Percentiles rank a stretch among this genome's conserved stretches.
phyloP scores from a whole-genome alignment of 2,113 vertebrate genomes.

The Charina bottae region DNA sequence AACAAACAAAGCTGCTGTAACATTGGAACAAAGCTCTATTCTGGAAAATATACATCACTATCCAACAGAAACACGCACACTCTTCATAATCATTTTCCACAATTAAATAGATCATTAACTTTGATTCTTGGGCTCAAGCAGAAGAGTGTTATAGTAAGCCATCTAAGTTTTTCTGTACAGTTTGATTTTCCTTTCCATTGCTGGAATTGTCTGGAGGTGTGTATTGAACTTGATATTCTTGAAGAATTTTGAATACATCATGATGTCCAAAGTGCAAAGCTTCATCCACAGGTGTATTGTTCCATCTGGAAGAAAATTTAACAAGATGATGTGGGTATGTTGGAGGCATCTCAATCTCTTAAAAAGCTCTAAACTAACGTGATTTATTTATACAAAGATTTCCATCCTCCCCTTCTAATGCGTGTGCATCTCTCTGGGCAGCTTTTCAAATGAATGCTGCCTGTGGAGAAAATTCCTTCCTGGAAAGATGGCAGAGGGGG shows the following conservation, averaged over 20 bases:
- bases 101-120: constrained; percentile 71
- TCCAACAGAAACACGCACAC: constrained; percentile 78
- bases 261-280: constrained; percentile 98
- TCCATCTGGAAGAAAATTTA: constrained; percentile 82
- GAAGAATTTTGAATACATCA: constrained; percentile 94
- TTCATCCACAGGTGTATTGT: constrained; percentile 97
- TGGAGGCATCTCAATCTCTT: background rate
- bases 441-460: background rate
- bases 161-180: constrained; percentile 92
- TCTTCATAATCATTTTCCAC: constrained; percentile 76
- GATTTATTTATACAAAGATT: background rate
- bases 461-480: background rate
- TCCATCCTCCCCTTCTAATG: background rate
- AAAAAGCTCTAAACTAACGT: background rate
- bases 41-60: constrained; percentile 78
- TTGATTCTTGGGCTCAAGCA: constrained; percentile 63
- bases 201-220: constrained; percentile 81
- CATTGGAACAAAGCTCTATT: constrained; percentile 77
- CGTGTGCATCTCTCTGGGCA: background rate
- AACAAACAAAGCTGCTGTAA: constrained; percentile 74
- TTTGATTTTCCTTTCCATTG: constrained; percentile 80
- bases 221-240: constrained; percentile 92
- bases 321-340: background rate
- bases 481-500: background rate
- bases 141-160: constrained; percentile 83